Evolutionary conservation across 2,113 vertebrate species (phyloP).

Genomic region (Dipodomys stephensi): DNA sequence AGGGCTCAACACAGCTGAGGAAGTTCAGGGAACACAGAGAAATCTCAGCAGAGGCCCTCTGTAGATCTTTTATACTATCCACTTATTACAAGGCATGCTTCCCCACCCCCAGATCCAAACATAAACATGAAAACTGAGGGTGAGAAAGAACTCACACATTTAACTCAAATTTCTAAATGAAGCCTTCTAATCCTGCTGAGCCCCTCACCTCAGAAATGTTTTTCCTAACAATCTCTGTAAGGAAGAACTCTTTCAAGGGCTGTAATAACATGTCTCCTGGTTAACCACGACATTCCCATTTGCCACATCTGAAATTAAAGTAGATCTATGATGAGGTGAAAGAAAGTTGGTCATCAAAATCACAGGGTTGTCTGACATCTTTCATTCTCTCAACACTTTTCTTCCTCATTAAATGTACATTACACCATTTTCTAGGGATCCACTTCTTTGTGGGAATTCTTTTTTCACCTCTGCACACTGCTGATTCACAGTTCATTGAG

Average conservation of each 20-base stretch:
- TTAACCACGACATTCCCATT: background rate
- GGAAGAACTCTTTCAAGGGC: background rate
- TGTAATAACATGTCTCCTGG: background rate
- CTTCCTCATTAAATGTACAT: background rate
- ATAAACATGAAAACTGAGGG: background rate
- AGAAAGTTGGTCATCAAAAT: background rate
- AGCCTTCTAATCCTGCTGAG: background rate
- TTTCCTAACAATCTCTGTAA: constrained; percentile 14
- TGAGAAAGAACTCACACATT: background rate
- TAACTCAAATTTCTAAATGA: constrained; percentile 36
- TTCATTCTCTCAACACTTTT: background rate
- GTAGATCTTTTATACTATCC: background rate
- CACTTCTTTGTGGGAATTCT: background rate
- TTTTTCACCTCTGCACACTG: background rate
- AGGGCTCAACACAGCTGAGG: too few species aligned
- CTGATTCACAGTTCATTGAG: background rate
- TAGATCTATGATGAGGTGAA: background rate
- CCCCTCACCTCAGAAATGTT: background rate
- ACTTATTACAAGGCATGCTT: background rate
- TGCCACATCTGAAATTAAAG: background rate
- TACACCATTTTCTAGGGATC: background rate
- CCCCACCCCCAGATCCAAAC: background rate
- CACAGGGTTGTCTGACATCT: background rate
- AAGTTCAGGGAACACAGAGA: background rate
- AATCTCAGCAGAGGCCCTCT: background rate